A percentile compares a stretch with the other conserved stretches of the same genome.
Conservation (phyloP, 1,140 invertebrate genomes). For the Rhyacophila brunnea region DNA sequence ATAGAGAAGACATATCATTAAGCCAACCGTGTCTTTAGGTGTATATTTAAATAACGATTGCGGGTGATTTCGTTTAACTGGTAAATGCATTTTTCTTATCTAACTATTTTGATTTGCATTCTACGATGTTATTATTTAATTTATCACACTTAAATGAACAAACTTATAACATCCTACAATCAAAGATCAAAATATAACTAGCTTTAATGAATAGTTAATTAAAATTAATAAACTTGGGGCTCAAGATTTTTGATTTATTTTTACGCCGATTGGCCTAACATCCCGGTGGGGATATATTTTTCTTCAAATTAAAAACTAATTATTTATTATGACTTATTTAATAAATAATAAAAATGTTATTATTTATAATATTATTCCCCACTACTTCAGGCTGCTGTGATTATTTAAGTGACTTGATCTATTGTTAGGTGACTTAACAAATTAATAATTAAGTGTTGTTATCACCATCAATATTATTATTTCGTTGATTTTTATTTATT, state of each 20-base stretch:
- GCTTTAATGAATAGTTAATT: too few species aligned
- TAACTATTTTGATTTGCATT: too few species aligned
- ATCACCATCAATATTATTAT: conserved; percentile 24
- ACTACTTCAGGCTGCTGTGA: conserved; percentile 25
- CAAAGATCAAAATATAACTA: too few species aligned
- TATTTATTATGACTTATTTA: background rate
- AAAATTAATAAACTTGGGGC: background rate
- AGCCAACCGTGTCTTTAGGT: too few species aligned
- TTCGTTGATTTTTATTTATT: too few species aligned
- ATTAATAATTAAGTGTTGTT: conserved; percentile 25
- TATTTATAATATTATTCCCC: conserved; percentile 9
- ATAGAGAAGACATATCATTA: too few species aligned
- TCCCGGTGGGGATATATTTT: conserved; percentile 8
- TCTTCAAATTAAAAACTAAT: background rate
- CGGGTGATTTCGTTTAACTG: too few species aligned
- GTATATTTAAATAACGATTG: too few species aligned
- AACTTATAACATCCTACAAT: too few species aligned
- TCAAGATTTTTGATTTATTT: conserved; percentile 10
- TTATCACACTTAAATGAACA: too few species aligned
- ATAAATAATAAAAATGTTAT: background rate
- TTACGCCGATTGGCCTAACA: conserved; percentile 17
- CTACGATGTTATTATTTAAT: too few species aligned
- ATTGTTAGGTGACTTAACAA: conserved; percentile 20
- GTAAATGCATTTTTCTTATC: too few species aligned
- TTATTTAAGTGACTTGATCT: conserved; percentile 27